Evolutionary conservation across 2,888 invertebrate species (phyloP).

Genomic region (Tipula vernalis): DNA sequence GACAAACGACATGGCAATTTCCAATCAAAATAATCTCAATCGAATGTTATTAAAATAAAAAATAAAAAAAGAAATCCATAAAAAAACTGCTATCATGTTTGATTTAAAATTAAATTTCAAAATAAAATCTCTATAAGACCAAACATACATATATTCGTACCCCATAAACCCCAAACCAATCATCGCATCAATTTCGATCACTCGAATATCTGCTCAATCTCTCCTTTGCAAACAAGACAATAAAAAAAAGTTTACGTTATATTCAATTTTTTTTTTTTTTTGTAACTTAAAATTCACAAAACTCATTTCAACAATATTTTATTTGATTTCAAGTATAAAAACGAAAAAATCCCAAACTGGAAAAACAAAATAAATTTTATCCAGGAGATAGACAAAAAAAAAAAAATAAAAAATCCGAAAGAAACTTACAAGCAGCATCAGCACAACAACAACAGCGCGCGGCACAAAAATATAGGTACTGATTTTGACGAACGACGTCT

Average conservation of each 20-base stretch:
- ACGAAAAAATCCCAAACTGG: neutral
- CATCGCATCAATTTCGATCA: neutral
- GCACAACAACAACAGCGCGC: neutral
- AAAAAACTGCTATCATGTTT: neutral
- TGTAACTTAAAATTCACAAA: neutral
- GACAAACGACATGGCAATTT: neutral
- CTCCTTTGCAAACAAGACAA: neutral
- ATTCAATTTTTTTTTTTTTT: neutral
- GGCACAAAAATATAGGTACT: neutral
- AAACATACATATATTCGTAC: neutral
- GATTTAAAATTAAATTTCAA: constrained; percentile 4
- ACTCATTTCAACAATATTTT: neutral
- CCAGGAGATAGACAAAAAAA: neutral
- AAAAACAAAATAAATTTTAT: neutral
- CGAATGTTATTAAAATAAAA: neutral
- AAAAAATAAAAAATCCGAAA: neutral
- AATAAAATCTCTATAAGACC: neutral
- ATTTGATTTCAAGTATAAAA: neutral
- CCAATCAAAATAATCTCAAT: neutral
- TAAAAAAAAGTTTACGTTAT: neutral
- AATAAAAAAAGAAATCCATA: neutral
- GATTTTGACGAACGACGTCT: constrained; percentile 4
- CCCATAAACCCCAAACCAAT: neutral
- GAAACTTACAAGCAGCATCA: neutral
- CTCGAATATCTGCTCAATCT: neutral